These are phyloP conservation scores for Antheraea yamamai DNA, from an alignment of 2,888 invertebrate genomes.

Conservation along the genomic window DNA sequence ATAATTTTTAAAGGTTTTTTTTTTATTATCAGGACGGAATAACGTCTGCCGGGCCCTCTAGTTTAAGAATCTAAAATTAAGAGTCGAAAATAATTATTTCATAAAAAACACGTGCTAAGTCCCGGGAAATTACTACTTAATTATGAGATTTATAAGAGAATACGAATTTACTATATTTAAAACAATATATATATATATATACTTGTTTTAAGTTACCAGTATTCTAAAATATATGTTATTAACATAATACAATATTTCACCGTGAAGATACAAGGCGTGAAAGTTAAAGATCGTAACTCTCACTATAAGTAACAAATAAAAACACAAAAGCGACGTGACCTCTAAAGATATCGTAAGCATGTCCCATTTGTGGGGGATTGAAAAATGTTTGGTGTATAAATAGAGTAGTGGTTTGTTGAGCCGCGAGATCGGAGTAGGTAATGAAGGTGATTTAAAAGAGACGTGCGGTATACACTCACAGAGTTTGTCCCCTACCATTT, in stretches of 20 bases:
- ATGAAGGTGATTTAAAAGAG: slow-evolving; percentile 57
- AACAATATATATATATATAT: too few species aligned
- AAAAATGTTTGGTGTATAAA: slow-evolving; percentile 45
- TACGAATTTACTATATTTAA: too few species aligned
- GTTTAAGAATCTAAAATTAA: too few species aligned
- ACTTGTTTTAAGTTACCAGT: not conserved
- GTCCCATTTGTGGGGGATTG: slow-evolving; percentile 45
- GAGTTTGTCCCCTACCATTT: slow-evolving; percentile 35
- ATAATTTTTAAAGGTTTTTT: too few species aligned
- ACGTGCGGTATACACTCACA: slow-evolving; percentile 46
- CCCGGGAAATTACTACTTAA: too few species aligned
- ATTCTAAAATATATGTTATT: not conserved
- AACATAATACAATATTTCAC: not conserved
- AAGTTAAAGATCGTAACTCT: slow-evolving; percentile 10
- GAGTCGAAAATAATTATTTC: too few species aligned
- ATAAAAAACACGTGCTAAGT: too few species aligned
- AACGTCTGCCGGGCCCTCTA: too few species aligned
- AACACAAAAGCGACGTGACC: slow-evolving; percentile 28
- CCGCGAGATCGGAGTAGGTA: slow-evolving; percentile 50
- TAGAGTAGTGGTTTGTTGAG: slow-evolving; percentile 43
- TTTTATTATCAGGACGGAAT: too few species aligned
- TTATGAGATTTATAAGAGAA: too few species aligned
- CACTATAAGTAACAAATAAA: slow-evolving; percentile 14
- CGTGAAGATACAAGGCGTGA: not conserved
- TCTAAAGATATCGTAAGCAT: slow-evolving; percentile 33